phyloP scores from a whole-genome alignment of 2,797 vertebrate species.

The Gouania willdenowi region DNA sequence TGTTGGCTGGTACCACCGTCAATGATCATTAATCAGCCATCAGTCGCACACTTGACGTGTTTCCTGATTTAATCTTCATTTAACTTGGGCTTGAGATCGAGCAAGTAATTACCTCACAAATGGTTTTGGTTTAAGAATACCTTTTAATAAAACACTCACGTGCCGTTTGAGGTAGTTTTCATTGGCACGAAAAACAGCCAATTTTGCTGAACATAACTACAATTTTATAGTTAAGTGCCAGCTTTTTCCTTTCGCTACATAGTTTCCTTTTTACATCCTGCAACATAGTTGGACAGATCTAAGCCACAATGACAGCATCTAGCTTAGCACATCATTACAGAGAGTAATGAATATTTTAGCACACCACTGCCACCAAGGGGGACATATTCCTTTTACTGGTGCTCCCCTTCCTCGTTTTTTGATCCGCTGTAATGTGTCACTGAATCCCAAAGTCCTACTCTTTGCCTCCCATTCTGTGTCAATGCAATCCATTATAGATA shows the following conservation, averaged over 20 bases:
- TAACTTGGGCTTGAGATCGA: too few species aligned
- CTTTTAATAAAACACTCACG: too few species aligned
- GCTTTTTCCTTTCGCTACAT: background rate
- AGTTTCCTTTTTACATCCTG: constrained; percentile 19
- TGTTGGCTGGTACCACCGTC: too few species aligned
- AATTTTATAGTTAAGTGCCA: constrained; percentile 22
- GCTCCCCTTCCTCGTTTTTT: constrained; percentile 42
- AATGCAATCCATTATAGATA: constrained; percentile 61
- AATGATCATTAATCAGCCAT: too few species aligned
- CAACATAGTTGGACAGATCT: constrained; percentile 19
- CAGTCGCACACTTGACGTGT: too few species aligned
- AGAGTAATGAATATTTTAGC: constrained; percentile 64
- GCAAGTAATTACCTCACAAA: too few species aligned
- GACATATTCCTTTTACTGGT: constrained; percentile 37
- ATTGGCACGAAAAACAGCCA: too few species aligned
- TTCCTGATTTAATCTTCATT: too few species aligned
- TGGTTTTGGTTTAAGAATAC: too few species aligned
- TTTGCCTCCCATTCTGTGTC: constrained; percentile 49
- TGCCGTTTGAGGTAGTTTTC: too few species aligned
- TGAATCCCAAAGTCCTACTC: constrained; percentile 56
- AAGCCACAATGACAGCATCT: constrained; percentile 41
- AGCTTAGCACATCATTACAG: constrained; percentile 56
- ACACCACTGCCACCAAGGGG: constrained; percentile 27
- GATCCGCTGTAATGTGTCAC: constrained; percentile 42
- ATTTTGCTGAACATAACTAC: constrained; percentile 34